Base-by-base conservation (phyloP, 30 jellyfish, hydroid and myxozoan genomes). In the Hydractinia symbiolongicarpus region DNA sequence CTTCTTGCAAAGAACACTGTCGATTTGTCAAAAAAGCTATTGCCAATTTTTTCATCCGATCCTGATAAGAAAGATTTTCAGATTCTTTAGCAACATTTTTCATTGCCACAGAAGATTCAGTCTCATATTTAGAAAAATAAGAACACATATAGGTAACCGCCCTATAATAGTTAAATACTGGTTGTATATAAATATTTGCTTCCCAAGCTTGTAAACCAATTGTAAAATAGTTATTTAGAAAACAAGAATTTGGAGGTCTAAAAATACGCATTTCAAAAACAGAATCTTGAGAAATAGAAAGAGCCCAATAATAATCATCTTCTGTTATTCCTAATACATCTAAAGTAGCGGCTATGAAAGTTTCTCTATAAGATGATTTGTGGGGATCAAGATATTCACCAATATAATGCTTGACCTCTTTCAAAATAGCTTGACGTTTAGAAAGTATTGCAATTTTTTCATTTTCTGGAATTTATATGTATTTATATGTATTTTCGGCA, bases 171-270 rank as follows among this genome's bases (percentile, higher is more conserved):
- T 72, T 30, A 72, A 72, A 72, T 6, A 72, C 81, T 8, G 81
- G 81, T 52, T 30, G 81, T 21, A 72, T 72, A 72, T 72, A 76
- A 7, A 72, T 30, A 72, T 72, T 72, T 7, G 81, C 58, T 4
- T 72, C 81, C 81, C 81, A 72, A 17, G 81, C 81, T 53, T 72
- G 60, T 30, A 72, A 15, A 7, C 81, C 81, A 21, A 72, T 17
- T 8, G 81, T 58, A 17, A 52, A 72, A 72, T 72, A 72, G n/a
- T 72, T 72, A 72, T 72, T 72, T 21, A 72, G 5, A 72, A 72
- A 68, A 20, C 78, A 30, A 15, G 78, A 68, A 68, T 68, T 11
- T 16, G 78, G 78, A 11, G 49, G 78, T 68, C 78, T 13, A 15
- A 15, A 10, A 15, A 68, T 11, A 11, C 3, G 78, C 17, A 68